These are phyloP conservation scores for Eremophila alpestris DNA, from an alignment of 2,797 vertebrate species.

Conservation along the genomic window DNA sequence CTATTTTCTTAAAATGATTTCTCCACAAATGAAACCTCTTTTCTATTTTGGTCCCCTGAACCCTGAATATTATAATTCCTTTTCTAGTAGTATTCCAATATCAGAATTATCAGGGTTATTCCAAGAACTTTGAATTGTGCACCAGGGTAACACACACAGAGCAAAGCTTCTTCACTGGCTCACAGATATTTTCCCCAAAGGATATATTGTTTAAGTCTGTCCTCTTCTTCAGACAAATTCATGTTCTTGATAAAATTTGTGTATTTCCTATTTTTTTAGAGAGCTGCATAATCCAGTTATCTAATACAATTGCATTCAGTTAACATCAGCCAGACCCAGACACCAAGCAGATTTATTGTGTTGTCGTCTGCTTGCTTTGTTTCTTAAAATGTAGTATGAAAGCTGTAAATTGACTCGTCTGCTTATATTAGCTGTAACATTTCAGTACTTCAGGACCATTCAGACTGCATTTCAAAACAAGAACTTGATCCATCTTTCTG, in stretches of 20 bases:
- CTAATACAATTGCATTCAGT: constrained; percentile 39
- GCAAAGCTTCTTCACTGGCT: not conserved
- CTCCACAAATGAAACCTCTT: not conserved
- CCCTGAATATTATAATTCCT: not conserved
- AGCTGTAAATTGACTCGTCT: constrained; percentile 68
- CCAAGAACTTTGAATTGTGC: not conserved
- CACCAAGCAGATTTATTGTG: constrained; percentile 46
- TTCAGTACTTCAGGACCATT: constrained; percentile 43
- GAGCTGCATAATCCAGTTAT: constrained; percentile 18
- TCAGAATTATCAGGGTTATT: not conserved
- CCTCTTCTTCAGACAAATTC: not conserved
- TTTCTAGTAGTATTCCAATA: not conserved
- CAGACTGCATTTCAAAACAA: constrained; percentile 37
- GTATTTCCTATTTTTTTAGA: not conserved
- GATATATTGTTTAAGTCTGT: not conserved
- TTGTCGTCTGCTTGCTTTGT: constrained; percentile 40
- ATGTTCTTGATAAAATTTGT: not conserved
- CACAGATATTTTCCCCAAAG: not conserved
- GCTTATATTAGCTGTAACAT: constrained; percentile 57
- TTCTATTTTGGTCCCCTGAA: not conserved
- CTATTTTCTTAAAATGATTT: not conserved
- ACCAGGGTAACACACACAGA: not conserved
- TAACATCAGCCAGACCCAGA: constrained; percentile 33
- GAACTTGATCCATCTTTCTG: constrained; percentile 29
- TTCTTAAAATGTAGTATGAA: constrained; percentile 61